phyloP scores from a whole-genome alignment of 1,140 invertebrate genomes.

The Manduca sexta region DNA sequence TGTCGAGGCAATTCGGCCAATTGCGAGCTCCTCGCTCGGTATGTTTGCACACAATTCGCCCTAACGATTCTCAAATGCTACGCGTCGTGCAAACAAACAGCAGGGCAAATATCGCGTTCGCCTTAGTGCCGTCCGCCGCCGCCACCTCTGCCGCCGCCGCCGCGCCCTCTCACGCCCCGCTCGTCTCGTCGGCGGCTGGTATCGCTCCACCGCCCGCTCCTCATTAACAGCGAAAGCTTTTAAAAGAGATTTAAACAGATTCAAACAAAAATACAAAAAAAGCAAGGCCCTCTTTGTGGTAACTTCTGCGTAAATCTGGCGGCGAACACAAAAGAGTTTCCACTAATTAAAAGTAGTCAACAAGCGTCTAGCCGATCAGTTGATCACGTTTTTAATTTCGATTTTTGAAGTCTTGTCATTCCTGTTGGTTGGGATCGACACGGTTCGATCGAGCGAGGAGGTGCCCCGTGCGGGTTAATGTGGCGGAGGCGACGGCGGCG shows the following conservation, averaged over 20 bases:
- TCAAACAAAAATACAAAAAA: slow-evolving; percentile 60
- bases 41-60: slow-evolving; percentile 64
- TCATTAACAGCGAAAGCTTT: slow-evolving; percentile 63
- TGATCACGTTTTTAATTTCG: too few species aligned
- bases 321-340: slow-evolving; percentile 39
- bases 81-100: slow-evolving; percentile 60
- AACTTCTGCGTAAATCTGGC: slow-evolving; percentile 54
- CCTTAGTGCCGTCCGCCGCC: slow-evolving; percentile 14
- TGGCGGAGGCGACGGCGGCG: too few species aligned
- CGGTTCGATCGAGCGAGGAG: slow-evolving; percentile 5
- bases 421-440: too few species aligned
- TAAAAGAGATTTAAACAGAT: slow-evolving; percentile 60
- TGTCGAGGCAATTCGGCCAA: slow-evolving; percentile 56
- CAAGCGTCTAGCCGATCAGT: slow-evolving; percentile 16
- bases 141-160: neutral
- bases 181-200: slow-evolving; percentile 18
- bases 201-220: slow-evolving; percentile 40
- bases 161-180: slow-evolving; percentile 9
- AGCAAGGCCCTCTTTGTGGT: slow-evolving; percentile 54
- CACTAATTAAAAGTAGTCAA: slow-evolving; percentile 54
- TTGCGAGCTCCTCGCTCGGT: slow-evolving; percentile 50
- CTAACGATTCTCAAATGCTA: slow-evolving; percentile 69
- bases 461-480: slow-evolving; percentile 11
- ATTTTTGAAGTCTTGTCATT: too few species aligned
- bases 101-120: slow-evolving; percentile 49